Evolutionary conservation across 2,797 vertebrate species (phyloP).

Genomic region (Siniperca scherzeri): DNA sequence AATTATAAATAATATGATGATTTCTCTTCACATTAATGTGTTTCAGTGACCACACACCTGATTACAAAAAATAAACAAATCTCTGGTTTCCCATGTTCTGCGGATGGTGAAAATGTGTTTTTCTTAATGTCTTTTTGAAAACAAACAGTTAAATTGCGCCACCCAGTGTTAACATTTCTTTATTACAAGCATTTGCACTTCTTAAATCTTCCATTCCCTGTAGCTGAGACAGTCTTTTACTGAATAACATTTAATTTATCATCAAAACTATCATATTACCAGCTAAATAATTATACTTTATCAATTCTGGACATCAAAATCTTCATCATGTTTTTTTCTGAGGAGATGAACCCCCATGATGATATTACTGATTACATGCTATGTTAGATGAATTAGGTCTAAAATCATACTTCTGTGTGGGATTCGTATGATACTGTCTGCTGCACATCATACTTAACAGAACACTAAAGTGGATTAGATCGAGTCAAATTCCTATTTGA

Average conservation of each 20-base stretch:
- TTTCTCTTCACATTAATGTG: not conserved
- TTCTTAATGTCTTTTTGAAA: not conserved
- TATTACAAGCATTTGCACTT: slow-evolving; percentile 22
- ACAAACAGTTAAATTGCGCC: slow-evolving; percentile 25
- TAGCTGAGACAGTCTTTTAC: not conserved
- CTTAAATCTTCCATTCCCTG: fast-evolving
- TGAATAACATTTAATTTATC: slow-evolving; percentile 11
- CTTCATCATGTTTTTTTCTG: not conserved
- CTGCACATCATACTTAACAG: slow-evolving; percentile 55
- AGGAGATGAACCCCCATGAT: slow-evolving; percentile 18
- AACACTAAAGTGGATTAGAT: slow-evolving; percentile 63
- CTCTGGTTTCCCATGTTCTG: not conserved
- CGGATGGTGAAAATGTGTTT: not conserved
- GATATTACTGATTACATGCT: slow-evolving; percentile 23
- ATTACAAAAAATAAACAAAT: not conserved
- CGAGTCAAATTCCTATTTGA: slow-evolving; percentile 53
- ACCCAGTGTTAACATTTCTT: slow-evolving; percentile 23
- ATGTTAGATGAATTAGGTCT: slow-evolving; percentile 20
- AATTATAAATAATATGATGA: not conserved
- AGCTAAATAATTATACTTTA: slow-evolving; percentile 11
- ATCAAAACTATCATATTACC: not conserved
- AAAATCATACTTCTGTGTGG: slow-evolving; percentile 19
- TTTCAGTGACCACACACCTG: not conserved
- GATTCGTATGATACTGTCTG: slow-evolving; percentile 42
- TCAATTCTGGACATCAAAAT: not conserved